Evolutionary conservation across 2,113 vertebrate genomes (phyloP).

Genomic region (Spermophilus dauricus): DNA sequence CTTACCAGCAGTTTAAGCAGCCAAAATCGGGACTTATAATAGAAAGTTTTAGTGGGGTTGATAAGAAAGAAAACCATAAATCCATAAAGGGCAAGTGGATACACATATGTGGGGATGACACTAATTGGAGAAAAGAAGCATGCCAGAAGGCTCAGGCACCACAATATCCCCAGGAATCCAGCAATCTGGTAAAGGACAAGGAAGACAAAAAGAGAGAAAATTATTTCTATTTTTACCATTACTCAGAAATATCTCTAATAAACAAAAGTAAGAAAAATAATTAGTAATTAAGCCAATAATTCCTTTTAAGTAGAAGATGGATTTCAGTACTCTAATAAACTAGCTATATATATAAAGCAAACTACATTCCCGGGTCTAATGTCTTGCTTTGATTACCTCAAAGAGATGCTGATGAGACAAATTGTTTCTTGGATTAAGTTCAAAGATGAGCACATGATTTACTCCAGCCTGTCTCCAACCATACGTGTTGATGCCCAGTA

Average conservation of each 20-base stretch:
- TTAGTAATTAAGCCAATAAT: slow-evolving; percentile 37
- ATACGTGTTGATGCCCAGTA: slow-evolving; percentile 97
- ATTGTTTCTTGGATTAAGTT: slow-evolving; percentile 97
- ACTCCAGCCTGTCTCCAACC: slow-evolving; percentile 98
- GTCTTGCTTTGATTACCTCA: slow-evolving; percentile 90
- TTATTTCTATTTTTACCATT: slow-evolving; percentile 52
- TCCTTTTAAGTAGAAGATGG: slow-evolving; percentile 40
- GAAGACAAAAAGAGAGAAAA: slow-evolving; percentile 50
- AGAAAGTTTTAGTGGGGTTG: slow-evolving; percentile 98
- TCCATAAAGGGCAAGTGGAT: slow-evolving; percentile 97
- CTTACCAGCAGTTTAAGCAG: slow-evolving; percentile 98
- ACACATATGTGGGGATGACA: slow-evolving; percentile 95
- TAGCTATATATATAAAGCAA: background rate
- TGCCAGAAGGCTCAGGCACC: slow-evolving; percentile 98
- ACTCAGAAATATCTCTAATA: slow-evolving; percentile 72
- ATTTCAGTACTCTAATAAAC: background rate
- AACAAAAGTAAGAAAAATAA: slow-evolving; percentile 66
- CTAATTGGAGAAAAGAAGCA: slow-evolving; percentile 95
- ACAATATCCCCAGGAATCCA: slow-evolving; percentile 97
- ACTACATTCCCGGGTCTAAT: background rate
- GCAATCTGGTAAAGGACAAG: slow-evolving; percentile 91
- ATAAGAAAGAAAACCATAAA: slow-evolving; percentile 98
- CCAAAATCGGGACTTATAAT: slow-evolving; percentile 99
- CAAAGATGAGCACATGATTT: slow-evolving; percentile 98
- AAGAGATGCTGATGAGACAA: slow-evolving; percentile 98